Base-by-base conservation (phyloP, 2,113 vertebrate genomes). In the Aldabrachelys gigantea region DNA sequence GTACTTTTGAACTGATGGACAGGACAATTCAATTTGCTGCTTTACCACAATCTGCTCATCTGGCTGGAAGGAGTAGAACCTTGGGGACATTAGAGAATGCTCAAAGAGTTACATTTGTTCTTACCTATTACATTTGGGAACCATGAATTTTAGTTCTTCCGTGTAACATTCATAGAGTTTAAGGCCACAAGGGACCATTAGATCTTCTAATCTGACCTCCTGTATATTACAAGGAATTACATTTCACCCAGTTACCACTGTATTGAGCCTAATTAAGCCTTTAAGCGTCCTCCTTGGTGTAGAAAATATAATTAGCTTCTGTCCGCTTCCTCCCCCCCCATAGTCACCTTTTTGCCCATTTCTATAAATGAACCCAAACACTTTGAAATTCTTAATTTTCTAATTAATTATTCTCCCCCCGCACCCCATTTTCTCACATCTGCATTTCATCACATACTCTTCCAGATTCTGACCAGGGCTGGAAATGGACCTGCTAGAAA, bases 401-500 rank as follows among this genome's bases (percentile, higher is more conserved):
- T 91, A 41, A 91, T 83, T 89, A 92, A 94, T 83, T 52, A 53
- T 29, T 81, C 89, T 72, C 44, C 78, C 78, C 91, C 88, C 91
- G 85, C 7, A 8, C 8, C 27, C 44, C 29, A 78, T 22, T 19
- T 72, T 78, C 79, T 95, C 85, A 65, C 56, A 29, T 80, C 78
- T 92, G 85, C 65, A 38, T 72, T 72, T 72, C 35, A 72, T 72
- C 19, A 72, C 65, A 38, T 50, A 3, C 24, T 88, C 84, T 89
- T 89, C 88, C 87, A 81, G 90, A 81, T 41, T 91, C 27, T 54
- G 81, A 65, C 35, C 52, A 78, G 27, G 75, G 81, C 57, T 52
- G 91, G 87, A 95, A 85, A 91, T 65, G 88, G 90, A 94, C 93
- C 24, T 1, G 95, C 89, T 10, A 94, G 53, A 79, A 95, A 83